Evolutionary conservation across 2,797 vertebrate genomes (phyloP).

Genomic region (Neomorphus geoffroyi): DNA sequence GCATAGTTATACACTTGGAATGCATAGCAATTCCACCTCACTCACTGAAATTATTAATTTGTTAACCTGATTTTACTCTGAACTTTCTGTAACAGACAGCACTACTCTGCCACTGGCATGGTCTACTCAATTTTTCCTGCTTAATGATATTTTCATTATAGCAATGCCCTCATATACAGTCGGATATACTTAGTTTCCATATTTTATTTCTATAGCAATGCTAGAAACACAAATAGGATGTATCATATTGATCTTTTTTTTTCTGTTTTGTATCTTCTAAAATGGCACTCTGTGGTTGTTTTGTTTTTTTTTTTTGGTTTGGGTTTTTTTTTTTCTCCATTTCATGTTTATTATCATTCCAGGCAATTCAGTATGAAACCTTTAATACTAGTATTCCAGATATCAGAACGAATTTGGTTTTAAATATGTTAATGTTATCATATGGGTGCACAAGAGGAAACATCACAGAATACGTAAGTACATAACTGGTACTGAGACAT

Average conservation of each 20-base stretch:
- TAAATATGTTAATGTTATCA: neutral
- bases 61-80: neutral
- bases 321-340: neutral
- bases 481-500: neutral
- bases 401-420: neutral
- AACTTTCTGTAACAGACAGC: neutral
- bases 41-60: neutral
- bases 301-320: neutral
- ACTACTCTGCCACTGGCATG: neutral
- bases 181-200: neutral
- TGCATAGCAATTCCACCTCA: neutral
- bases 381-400: neutral
- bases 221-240: neutral
- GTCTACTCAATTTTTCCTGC: neutral
- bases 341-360: neutral
- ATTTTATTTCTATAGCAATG: neutral
- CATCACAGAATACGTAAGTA: neutral
- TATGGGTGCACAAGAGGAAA: neutral
- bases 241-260: neutral
- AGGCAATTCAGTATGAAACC: neutral
- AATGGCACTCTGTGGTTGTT: neutral
- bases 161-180: neutral
- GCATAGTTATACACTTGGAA: neutral
- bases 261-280: neutral
- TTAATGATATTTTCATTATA: neutral